These are phyloP conservation scores for Phaedon cochleariae DNA, from an alignment of 2,888 invertebrate species.

Conservation along the genomic window DNA sequence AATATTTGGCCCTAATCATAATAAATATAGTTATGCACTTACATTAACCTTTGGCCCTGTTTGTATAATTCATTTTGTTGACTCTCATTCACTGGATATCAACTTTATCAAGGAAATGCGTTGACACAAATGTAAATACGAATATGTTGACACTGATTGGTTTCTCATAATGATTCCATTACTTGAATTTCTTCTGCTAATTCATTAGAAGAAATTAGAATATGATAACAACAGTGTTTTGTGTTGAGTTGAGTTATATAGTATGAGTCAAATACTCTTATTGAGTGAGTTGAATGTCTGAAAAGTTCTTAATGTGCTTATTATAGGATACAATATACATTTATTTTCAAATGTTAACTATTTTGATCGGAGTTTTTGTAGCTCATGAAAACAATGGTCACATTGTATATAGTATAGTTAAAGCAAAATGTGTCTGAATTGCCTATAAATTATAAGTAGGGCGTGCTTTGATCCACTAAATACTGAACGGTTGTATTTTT, in stretches of 20 bases:
- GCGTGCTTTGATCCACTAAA: too few relatives aligned
- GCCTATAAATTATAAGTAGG: too few relatives aligned
- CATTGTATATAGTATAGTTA: too few relatives aligned
- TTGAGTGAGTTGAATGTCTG: not conserved
- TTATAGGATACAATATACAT: too few relatives aligned
- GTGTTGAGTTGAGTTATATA: not conserved
- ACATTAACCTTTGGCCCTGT: conserved; percentile 15
- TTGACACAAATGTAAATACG: not conserved
- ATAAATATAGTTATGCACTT: conserved; percentile 5
- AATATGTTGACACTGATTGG: not conserved
- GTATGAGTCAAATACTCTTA: not conserved
- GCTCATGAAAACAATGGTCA: too few relatives aligned
- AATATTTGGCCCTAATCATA: conserved; percentile 4
- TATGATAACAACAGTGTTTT: not conserved
- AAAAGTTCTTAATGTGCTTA: too few relatives aligned
- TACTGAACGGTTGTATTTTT: too few relatives aligned
- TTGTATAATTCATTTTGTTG: not conserved
- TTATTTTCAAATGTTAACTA: too few relatives aligned
- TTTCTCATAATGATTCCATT: not conserved
- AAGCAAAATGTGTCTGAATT: too few relatives aligned
- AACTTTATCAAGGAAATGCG: not conserved
- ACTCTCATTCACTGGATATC: not conserved
- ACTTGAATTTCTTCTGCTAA: too few relatives aligned
- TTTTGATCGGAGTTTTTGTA: too few relatives aligned
- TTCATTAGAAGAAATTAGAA: too few relatives aligned